Evolutionary conservation across 2,113 vertebrate genomes (phyloP).

Genomic region (Saguinus imperator): DNA sequence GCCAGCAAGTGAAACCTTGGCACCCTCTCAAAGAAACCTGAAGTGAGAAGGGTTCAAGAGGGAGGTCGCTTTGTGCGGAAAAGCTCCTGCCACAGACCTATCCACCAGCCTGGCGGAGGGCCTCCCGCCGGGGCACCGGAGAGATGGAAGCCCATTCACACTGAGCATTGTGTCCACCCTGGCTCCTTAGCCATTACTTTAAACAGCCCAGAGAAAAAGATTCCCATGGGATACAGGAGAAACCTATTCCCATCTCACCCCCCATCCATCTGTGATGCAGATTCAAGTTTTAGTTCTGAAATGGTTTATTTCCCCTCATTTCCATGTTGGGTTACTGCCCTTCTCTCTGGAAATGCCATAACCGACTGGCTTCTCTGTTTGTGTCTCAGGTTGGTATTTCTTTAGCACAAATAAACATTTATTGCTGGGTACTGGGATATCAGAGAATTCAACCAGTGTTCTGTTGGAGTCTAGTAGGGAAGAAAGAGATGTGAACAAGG

Average conservation of each 20-base stretch:
- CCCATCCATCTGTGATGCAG: background rate
- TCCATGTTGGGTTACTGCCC: background rate
- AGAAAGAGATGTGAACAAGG: rapidly evolving
- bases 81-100: background rate
- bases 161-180: background rate
- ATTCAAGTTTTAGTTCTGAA: background rate
- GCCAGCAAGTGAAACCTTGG: slow-evolving; percentile 66
- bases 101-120: slow-evolving; percentile 16
- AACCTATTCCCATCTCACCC: background rate
- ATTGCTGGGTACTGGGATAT: background rate
- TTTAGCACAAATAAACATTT: background rate
- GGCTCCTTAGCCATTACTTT: background rate
- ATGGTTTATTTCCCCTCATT: background rate
- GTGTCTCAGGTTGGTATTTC: background rate
- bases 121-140: background rate
- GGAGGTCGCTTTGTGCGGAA: slow-evolving; percentile 56
- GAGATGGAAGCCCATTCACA: background rate
- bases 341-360: background rate
- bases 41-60: slow-evolving; percentile 73
- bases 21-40: slow-evolving; percentile 76
- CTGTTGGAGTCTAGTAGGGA: background rate
- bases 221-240: slow-evolving; percentile 49
- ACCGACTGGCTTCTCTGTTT: background rate
- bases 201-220: background rate
- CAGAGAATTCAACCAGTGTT: background rate